These are phyloP conservation scores for Scaptomyza parva DNA, from an alignment of 2,888 invertebrate species.

Conservation along the genomic window DNA sequence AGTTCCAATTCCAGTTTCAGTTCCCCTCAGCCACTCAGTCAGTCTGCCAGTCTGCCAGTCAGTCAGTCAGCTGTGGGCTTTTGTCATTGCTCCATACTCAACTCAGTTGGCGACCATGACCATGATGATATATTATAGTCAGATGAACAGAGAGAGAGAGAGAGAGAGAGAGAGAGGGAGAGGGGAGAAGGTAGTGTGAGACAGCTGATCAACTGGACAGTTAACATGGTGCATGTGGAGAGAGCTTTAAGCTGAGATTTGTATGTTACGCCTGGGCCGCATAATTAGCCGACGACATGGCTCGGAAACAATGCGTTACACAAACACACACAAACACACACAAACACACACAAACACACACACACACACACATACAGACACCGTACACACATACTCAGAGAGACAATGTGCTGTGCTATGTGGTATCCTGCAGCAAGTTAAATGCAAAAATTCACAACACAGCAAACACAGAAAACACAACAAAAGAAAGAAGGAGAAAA, in stretches of 20 bases:
- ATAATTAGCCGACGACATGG: conserved; percentile 45
- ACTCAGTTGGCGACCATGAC: conserved; percentile 73
- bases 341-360: conserved; percentile 2
- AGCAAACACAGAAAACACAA: conserved; percentile 6
- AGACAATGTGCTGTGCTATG: conserved; percentile 1
- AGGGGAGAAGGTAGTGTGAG: too few relatives aligned
- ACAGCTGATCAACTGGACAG: conserved; percentile 44
- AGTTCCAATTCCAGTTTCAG: conserved; percentile 3
- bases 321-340: conserved; percentile 6
- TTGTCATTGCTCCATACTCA: conserved; percentile 48
- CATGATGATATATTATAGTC: conserved; percentile 72
- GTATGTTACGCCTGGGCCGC: conserved; percentile 30
- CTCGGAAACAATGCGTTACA: conserved; percentile 21
- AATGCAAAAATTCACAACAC: conserved; percentile 17
- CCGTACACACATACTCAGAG: too few relatives aligned
- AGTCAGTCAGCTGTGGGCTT: conserved; percentile 18
- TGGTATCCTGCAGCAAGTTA: conserved; percentile 39
- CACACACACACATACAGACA: not conserved
- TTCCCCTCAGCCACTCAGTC: not conserved
- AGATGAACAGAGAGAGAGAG: too few relatives aligned
- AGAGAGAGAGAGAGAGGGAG: not conserved
- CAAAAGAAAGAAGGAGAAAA: conserved; percentile 41
- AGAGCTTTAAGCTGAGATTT: conserved; percentile 68
- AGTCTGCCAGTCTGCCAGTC: conserved; percentile 10
- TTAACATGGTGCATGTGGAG: conserved; percentile 66